phyloP scores from a whole-genome alignment of 2,113 vertebrate species.

The Aramus guarauna region DNA sequence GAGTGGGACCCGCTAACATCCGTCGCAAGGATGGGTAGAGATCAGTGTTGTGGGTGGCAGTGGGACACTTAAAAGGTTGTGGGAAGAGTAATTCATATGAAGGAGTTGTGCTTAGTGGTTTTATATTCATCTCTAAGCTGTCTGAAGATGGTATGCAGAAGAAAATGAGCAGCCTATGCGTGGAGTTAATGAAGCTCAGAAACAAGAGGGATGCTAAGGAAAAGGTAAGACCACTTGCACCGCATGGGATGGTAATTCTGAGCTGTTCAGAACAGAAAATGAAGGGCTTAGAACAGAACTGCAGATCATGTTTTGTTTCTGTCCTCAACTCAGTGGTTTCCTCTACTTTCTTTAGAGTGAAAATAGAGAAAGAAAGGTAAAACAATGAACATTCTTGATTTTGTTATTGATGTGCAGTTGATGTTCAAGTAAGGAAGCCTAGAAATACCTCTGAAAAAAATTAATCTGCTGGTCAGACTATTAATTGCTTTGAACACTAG shows the following conservation, averaged over 20 bases:
- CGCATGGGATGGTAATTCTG: neutral
- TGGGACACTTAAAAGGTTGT: neutral
- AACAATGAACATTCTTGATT: neutral
- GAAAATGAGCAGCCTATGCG: conserved; percentile 83
- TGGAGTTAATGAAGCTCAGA: conserved; percentile 89
- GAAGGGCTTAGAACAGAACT: neutral
- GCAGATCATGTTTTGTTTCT: neutral
- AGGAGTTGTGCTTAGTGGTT: neutral
- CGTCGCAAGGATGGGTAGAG: fast-evolving
- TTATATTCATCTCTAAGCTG: conserved; percentile 68
- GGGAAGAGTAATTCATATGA: too few relatives aligned
- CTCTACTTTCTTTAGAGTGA: neutral
- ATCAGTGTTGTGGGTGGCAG: neutral
- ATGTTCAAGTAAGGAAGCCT: neutral
- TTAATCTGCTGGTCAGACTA: neutral
- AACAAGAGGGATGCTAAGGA: conserved; percentile 85
- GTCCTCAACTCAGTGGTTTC: neutral
- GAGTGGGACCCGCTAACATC: neutral
- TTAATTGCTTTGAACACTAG: neutral
- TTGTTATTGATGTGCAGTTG: neutral
- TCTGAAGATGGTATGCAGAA: conserved; percentile 88
- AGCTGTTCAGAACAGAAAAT: neutral
- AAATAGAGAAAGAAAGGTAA: neutral
- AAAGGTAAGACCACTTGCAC: conserved; percentile 60
- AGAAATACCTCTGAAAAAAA: neutral